Evolutionary conservation across 23 tunicate genomes (phyloP).

Genomic region (Ciona savignyi): DNA sequence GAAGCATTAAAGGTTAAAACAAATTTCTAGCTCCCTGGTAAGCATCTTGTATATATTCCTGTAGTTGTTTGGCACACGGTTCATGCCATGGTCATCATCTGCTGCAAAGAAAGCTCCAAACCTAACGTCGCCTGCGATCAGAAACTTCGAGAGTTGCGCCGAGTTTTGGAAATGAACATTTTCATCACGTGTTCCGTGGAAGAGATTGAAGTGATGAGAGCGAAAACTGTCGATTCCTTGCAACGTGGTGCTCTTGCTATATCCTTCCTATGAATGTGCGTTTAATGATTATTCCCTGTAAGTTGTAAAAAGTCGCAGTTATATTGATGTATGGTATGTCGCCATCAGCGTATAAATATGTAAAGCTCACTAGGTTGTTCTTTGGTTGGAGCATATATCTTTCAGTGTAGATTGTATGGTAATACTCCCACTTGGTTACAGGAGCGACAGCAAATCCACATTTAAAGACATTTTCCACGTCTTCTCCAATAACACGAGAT

Average conservation of each 20-base stretch:
- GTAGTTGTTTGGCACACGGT: conserved; percentile 41
- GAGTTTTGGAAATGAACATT: conserved; percentile 81
- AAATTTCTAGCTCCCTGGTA: too few relatives aligned
- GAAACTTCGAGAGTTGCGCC: conserved; percentile 37
- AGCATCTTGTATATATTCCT: conserved; percentile 41
- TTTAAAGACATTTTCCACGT: conserved; percentile 37
- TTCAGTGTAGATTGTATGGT: conserved; percentile 80
- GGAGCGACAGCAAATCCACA: conserved; percentile 87
- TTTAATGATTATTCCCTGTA: too few relatives aligned
- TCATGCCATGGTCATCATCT: conserved; percentile 52
- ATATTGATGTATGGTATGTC: too few relatives aligned
- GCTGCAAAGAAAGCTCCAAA: conserved; percentile 58
- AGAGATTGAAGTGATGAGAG: conserved; percentile 29
- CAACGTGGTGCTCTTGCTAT: conserved; percentile 34
- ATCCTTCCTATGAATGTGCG: conserved; percentile 40
- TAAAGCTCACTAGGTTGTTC: conserved; percentile 24
- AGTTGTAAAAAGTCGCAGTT: too few relatives aligned
- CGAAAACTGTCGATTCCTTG: conserved; percentile 40
- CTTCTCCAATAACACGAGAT: conserved; percentile 24
- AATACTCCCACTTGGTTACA: conserved; percentile 62
- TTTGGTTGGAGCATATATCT: conserved; percentile 52
- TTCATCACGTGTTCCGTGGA: conserved; percentile 75
- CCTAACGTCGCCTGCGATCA: conserved; percentile 42
- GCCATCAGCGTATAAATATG: too few relatives aligned
- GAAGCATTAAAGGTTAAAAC: too few relatives aligned